Evolutionary conservation across 2,888 invertebrate genomes (phyloP), one percentile per base, ranked within the genome.

Genomic region (Orthonychiurus folsomi): DNA sequence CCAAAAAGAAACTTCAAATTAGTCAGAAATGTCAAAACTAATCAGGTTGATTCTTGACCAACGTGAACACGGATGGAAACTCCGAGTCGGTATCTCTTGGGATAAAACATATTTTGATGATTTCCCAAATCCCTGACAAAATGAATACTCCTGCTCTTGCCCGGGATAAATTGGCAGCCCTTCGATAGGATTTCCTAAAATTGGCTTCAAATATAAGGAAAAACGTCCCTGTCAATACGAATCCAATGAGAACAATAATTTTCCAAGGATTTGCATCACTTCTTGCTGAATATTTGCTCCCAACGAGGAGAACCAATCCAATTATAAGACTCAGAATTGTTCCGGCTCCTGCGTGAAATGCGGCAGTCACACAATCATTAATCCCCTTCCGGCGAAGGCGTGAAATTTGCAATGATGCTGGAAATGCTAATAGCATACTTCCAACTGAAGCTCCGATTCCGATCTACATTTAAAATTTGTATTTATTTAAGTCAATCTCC

Each of bases 81-180:
- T 9, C 3, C 3, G 9, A 52, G 3, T 52, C 5, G 5, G 12
- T 20, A n/a, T n/a, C n/a, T n/a, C n/a, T n/a, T 23, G 52, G 52
- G 20, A 21, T 37, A 25, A 37, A 57, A 3, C 25, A 3, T 28
- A 3, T 27, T n/a, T 26, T 57, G 9, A 57, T 3, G 3, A 37
- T 21, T 57, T 57, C 57, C 57, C 57, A 57, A n/a, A 57, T 21
- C 24, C 59, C 59, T 23, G 59, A 50, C 5, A 59, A 50, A 5
- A 59, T n/a, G 50, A 59, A 59, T 3, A 59, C 50, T 59, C 59
- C 59, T 5, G 37, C 18, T 23, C 59, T 48, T 26, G 59, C 50
- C 2, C 50, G 3, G 2, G 59, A 59, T 5, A 59, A 25, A 3
- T 24, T 28, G 18, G 50, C 21, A 50, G 23, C 25, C 9, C 28